Conservation (phyloP, 2,888 invertebrate genomes). For the Drosophila paracracens region DNA sequence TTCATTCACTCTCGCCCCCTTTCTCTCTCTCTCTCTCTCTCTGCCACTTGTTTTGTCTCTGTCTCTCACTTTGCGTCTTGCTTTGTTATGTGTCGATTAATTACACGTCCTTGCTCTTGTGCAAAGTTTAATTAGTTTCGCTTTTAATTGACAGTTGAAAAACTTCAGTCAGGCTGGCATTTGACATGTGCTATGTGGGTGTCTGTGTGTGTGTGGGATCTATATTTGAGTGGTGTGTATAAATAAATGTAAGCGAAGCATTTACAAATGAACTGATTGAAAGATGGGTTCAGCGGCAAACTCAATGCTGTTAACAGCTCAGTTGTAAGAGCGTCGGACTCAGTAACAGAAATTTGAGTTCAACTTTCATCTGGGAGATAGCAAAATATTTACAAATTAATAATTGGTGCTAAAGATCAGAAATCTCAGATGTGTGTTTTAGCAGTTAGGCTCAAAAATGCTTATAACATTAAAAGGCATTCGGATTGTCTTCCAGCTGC, state of each 20-base stretch:
- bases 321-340: background rate
- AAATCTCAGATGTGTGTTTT: background rate
- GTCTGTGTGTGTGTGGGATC: conserved; percentile 21
- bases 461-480: background rate
- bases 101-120: conserved; percentile 67
- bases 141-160: conserved; percentile 77
- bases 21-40: background rate
- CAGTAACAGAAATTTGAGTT: background rate
- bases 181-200: conserved; percentile 49
- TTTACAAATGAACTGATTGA: conserved; percentile 1
- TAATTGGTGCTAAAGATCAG: background rate
- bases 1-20: conserved; percentile 1
- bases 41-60: background rate
- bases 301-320: background rate
- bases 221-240: conserved; percentile 14
- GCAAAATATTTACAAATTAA: background rate
- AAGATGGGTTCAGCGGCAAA: background rate
- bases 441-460: background rate
- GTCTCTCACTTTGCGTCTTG: background rate
- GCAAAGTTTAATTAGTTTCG: conserved; percentile 79
- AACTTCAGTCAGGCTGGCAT: conserved; percentile 65
- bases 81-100: conserved; percentile 67
- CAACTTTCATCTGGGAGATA: background rate
- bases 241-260: conserved; percentile 16
- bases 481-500: background rate